phyloP scores from a whole-genome alignment of 1,140 invertebrate genomes.

The Halesus radiatus region DNA sequence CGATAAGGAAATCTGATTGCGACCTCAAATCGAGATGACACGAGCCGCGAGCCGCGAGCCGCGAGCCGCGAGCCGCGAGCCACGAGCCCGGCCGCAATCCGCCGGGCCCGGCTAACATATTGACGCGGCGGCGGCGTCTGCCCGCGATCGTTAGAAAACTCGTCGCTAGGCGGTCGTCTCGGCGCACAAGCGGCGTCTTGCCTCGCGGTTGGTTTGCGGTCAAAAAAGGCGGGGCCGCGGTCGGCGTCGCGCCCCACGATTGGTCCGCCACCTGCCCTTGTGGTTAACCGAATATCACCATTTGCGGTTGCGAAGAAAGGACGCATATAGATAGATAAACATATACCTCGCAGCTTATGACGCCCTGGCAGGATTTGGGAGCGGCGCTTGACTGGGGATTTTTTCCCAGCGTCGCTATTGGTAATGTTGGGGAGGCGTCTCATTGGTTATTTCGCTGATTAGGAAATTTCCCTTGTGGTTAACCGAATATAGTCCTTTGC shows the following conservation, averaged over 20 bases:
- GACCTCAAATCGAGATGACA: too few relatives aligned
- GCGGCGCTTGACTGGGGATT: constrained; percentile 20
- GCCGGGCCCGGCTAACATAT: neutral
- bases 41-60: too few relatives aligned
- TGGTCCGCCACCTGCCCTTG: constrained; percentile 62
- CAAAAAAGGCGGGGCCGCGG: constrained; percentile 66
- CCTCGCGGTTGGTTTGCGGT: constrained; percentile 70
- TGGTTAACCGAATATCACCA: constrained; percentile 60
- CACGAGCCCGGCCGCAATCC: too few relatives aligned
- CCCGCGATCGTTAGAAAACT: constrained; percentile 37
- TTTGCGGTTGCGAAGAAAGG: constrained; percentile 54
- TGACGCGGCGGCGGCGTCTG: neutral
- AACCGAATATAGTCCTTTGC: constrained; percentile 43
- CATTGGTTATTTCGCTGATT: constrained; percentile 37
- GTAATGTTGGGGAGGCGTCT: constrained; percentile 11
- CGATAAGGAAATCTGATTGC: too few relatives aligned
- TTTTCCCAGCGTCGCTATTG: constrained; percentile 39
- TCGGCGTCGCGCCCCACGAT: constrained; percentile 59
- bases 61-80: too few relatives aligned
- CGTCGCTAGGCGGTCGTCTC: constrained; percentile 55
- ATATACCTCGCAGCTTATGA: too few relatives aligned
- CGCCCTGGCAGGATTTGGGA: too few relatives aligned
- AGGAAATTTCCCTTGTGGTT: constrained; percentile 61
- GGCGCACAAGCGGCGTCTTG: constrained; percentile 61
- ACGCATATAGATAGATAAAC: neutral